Evolutionary conservation across 2,113 vertebrate species (phyloP), one percentile per base, ranked within the genome.

Genomic region (Bombycilla garrulus): DNA sequence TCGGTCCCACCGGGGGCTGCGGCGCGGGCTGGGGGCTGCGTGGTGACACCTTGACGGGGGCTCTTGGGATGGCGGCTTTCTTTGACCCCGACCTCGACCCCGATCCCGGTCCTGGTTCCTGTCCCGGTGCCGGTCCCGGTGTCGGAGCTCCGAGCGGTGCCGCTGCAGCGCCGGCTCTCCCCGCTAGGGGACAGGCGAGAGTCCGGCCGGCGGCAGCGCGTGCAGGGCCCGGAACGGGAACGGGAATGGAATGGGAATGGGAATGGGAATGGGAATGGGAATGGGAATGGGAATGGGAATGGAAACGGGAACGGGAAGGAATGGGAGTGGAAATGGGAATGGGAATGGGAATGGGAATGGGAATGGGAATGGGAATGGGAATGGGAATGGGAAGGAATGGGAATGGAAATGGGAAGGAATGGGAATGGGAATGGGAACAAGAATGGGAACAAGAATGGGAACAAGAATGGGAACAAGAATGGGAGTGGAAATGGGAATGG

Each of bases 131-230:
- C 45, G 2, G 6, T 31, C 2, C 61, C 38, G 6, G 20, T 38
- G 38, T 38, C 61, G 38, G 17, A 21, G 48, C 12, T 7, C 29
- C 15, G 35, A 53, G 84, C 57, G 26, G 24, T 5, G 72, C 44
- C 5, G 9, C 54, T 61, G 81, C 94, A 86, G 77, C 2, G 23
- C 61, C 81, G 8, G 2, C 6, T 92, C 51, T 45, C 11, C 31
- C 96, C 96, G n/a, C 96, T 81, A 95, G 93, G 84, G 93, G 94
- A 84, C 89, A 54, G 76, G 67, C 40, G 86, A 66, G 81, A 64
- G 80, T 19, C 18, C 44, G 24, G 18, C 61, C 12, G 69, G 51
- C 23, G 44, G 45, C 47, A 7, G 87, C 24, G 56, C 20, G 47
- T 1, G n/a, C 47, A 7, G 65, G 56, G 48, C 29, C 26, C 40